phyloP scores from a whole-genome alignment of 2,113 vertebrate genomes.

The Percina caprodes region DNA sequence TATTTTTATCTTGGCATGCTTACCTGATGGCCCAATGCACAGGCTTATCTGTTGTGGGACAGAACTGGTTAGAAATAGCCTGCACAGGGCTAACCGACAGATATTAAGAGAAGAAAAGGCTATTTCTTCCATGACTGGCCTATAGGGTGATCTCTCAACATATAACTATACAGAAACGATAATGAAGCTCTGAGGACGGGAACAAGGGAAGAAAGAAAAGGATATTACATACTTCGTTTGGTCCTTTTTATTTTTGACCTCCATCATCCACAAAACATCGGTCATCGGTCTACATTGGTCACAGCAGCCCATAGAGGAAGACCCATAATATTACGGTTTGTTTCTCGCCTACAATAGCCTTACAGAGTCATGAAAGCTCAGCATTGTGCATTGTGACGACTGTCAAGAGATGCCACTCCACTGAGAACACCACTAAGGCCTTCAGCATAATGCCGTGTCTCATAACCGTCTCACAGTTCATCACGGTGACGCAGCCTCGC shows the following conservation, averaged over 20 bases:
- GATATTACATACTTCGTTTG: constrained; percentile 5
- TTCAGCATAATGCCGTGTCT: constrained; percentile 32
- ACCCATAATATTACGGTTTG: constrained; percentile 32
- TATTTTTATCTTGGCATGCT: not conserved
- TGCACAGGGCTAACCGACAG: not conserved
- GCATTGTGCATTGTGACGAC: constrained; percentile 56
- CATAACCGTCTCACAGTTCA: no score
- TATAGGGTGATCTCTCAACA: constrained; percentile 44
- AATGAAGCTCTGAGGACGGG: not conserved
- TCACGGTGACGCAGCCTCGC: constrained; percentile 33
- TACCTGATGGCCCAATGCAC: not conserved
- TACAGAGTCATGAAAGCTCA: constrained; percentile 49
- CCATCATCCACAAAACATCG: not conserved
- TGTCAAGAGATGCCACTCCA: constrained; percentile 26
- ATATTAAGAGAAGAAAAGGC: not conserved
- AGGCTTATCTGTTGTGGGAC: not conserved
- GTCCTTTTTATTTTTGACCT: constrained; percentile 24
- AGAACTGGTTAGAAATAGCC: not conserved
- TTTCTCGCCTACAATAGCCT: constrained; percentile 21
- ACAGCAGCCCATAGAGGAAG: not conserved
- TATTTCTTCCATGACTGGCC: not conserved
- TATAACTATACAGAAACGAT: not conserved
- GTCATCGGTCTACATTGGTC: not conserved
- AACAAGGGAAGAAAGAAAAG: constrained; percentile 4
- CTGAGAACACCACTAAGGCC: constrained; percentile 20